Base-by-base conservation (phyloP, 2,113 vertebrate species). In the Microtus richardsoni region DNA sequence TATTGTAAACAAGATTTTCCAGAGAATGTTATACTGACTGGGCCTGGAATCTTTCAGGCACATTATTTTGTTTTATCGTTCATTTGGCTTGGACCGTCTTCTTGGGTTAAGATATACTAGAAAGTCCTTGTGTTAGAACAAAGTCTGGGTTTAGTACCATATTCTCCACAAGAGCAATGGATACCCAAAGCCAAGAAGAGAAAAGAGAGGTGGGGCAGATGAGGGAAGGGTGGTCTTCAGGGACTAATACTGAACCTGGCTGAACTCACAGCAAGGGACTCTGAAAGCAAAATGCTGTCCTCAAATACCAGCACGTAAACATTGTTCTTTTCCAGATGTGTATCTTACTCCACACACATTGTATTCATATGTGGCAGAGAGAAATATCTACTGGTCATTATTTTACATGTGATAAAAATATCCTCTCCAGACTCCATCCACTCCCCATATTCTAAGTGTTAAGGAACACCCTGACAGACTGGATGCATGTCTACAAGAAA, bases 71-170 rank as follows among this genome's bases (percentile, higher is more conserved):
- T 26, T 77, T 24, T 54, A 83, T 39, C 28, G 36, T 64, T 68
- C 47, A 52, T 26, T n/a, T 95, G 52, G 94, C 64, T 86, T 60
- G 49, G 52, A 49, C 47, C 82, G 41, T 12, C 54, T 95, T 49
- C 28, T 88, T 36, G 86, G 82, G 13, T 70, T 93, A 91, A 94
- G 94, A 91, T 41, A 39, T 84, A 91, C 71, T 41, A 75, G 47
- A 75, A 95, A 49, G 89, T 89, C 87, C 71, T 96, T n/a, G 2
- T 68, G 70, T 62, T 83, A 91, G 52, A 19, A 96, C 68, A 89
- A 94, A 95, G 92, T 92, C 58, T 79, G 78, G 49, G 41, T 44
- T 87, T 54, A 79, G 60, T 64, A 66, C 44, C 26, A 83, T 64
- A 21, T 74, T 93, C 24, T 49, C 79, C 39, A 16, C 8, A 85